Conservation (phyloP, 2,888 invertebrate genomes). For the Salpingus planirostris region DNA sequence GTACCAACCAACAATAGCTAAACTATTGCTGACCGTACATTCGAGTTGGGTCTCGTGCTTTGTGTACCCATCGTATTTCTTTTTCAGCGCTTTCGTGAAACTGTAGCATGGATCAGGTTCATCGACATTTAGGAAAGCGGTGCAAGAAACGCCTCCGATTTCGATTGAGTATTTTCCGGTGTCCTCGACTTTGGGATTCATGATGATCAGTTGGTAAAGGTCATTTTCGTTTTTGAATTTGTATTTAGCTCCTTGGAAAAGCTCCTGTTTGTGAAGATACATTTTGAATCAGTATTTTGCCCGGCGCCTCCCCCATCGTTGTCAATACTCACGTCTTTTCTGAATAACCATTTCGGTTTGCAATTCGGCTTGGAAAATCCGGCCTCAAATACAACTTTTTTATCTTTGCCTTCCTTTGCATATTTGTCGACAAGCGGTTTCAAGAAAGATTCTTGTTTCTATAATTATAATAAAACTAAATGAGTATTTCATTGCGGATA, state of each 20-base stretch:
- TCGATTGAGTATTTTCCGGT: constrained; percentile 95
- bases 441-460: constrained; percentile 93
- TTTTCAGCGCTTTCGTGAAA: constrained; percentile 85
- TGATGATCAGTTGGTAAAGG: constrained; percentile 82
- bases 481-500: constrained; percentile 12
- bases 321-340: constrained; percentile 73
- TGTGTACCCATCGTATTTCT: constrained; percentile 81
- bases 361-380: constrained; percentile 95
- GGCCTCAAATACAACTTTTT: constrained; percentile 86
- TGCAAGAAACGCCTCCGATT: constrained; percentile 80
- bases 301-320: background rate
- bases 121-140: constrained; percentile 90
- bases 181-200: constrained; percentile 89
- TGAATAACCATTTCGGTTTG: constrained; percentile 86
- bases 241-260: constrained; percentile 93
- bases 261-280: constrained; percentile 55
- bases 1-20: constrained; percentile 93
- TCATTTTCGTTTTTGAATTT: constrained; percentile 92
- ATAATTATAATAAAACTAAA: constrained; percentile 23
- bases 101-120: constrained; percentile 92
- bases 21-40: constrained; percentile 87
- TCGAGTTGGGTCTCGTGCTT: constrained; percentile 86
- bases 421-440: constrained; percentile 91
- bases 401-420: constrained; percentile 93
- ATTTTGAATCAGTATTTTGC: background rate